Conservation (phyloP, 2,113 vertebrate species). For the Engraulis encrasicolus region DNA sequence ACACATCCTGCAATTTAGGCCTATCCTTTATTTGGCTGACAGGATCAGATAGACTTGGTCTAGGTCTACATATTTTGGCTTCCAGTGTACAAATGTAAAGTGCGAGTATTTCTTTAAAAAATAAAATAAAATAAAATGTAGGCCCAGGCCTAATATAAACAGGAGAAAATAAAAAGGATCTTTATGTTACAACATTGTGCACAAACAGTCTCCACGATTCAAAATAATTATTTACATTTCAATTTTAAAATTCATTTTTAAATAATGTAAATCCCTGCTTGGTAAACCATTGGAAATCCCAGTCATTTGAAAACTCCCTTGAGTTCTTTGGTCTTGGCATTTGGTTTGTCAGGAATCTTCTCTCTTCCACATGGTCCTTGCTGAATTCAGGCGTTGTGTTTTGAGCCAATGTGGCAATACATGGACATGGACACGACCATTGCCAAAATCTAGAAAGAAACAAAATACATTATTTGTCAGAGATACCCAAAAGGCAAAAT, state of each 20-base stretch:
- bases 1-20: too few species aligned
- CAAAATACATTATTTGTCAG: neutral
- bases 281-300: neutral
- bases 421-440: constrained; percentile 75
- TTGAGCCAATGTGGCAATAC: constrained; percentile 66
- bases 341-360: neutral
- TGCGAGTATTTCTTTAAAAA: too few species aligned
- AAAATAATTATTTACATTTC: neutral
- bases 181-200: too few species aligned
- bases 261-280: neutral
- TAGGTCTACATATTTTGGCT: too few species aligned
- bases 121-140: too few species aligned
- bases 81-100: too few species aligned
- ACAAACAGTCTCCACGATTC: neutral
- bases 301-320: neutral
- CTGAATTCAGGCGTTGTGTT: constrained; percentile 23
- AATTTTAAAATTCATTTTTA: neutral
- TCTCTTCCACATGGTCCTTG: constrained; percentile 24
- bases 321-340: constrained; percentile 12
- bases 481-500: neutral
- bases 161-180: too few species aligned
- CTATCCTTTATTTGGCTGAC: too few species aligned
- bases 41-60: too few species aligned
- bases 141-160: too few species aligned
- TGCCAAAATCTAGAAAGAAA: constrained; percentile 64